phyloP scores from a whole-genome alignment of 1,140 invertebrate species.

The Anastrepha ludens region DNA sequence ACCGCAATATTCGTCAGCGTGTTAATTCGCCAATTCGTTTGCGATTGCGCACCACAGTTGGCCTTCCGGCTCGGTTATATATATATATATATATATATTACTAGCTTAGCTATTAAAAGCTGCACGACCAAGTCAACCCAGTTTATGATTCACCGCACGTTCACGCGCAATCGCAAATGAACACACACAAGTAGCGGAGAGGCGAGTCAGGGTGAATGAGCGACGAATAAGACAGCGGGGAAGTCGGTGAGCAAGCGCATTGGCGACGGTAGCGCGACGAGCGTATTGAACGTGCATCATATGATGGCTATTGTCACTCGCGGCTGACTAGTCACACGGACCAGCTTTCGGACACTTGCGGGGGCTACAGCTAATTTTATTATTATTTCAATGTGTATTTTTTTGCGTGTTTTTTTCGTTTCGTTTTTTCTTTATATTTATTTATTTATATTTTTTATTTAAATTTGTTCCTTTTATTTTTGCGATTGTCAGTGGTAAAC shows the following conservation, averaged over 20 bases:
- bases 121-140: constrained; percentile 20
- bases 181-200: background rate
- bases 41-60: constrained; percentile 46
- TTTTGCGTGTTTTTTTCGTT: background rate
- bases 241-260: background rate
- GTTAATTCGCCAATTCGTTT: constrained; percentile 46
- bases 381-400: background rate
- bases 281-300: constrained; percentile 43
- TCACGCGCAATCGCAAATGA: constrained; percentile 22
- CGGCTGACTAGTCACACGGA: background rate
- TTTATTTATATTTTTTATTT: background rate
- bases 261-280: constrained; percentile 14
- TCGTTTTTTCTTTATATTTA: background rate
- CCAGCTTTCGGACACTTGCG: background rate
- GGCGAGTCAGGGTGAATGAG: background rate
- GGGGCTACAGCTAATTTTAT: constrained; percentile 30
- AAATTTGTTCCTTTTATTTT: background rate
- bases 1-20: background rate
- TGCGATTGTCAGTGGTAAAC: constrained; percentile 27
- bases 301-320: constrained; percentile 46
- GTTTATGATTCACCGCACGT: constrained; percentile 45
- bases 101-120: background rate
- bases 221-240: background rate
- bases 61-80: constrained; percentile 45
- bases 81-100: background rate